phyloP scores from a whole-genome alignment of 2,888 invertebrate genomes.

The Drosophila fungiperda region DNA sequence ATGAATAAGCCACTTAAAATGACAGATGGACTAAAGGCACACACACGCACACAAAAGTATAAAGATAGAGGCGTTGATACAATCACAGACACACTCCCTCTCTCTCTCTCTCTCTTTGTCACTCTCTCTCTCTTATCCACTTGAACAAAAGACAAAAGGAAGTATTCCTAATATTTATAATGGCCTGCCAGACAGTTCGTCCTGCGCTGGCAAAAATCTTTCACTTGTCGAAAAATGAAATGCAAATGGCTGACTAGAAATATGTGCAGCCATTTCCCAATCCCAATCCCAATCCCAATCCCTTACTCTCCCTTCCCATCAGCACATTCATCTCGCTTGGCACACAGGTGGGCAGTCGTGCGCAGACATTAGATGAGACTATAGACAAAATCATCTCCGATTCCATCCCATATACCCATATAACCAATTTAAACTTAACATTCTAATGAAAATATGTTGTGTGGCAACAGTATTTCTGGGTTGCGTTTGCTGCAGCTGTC shows the following conservation, averaged over 20 bases:
- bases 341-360: constrained; percentile 64
- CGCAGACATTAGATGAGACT: constrained; percentile 25
- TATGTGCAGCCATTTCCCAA: constrained; percentile 55
- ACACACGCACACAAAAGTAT: constrained; percentile 19
- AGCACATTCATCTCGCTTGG: constrained; percentile 55
- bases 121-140: not conserved
- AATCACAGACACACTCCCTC: constrained; percentile 16
- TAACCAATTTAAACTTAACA: constrained; percentile 41
- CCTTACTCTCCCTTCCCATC: too few species aligned
- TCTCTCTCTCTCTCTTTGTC: not conserved
- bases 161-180: constrained; percentile 74
- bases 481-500: constrained; percentile 62
- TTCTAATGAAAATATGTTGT: constrained; percentile 72
- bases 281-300: not conserved
- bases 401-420: not conserved
- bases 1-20: constrained; percentile 83
- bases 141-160: constrained; percentile 72
- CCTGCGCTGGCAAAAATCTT: constrained; percentile 61
- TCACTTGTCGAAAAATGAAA: constrained; percentile 75
- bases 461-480: constrained; percentile 65
- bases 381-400: constrained; percentile 7
- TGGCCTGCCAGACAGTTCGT: constrained; percentile 38
- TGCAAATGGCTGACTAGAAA: constrained; percentile 71
- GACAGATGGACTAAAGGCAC: constrained; percentile 75
- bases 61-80: constrained; percentile 15